A percentile compares a stretch with the other conserved stretches of the same genome.
These are phyloP conservation scores for Callionymus lyra DNA, from an alignment of 2,113 vertebrate genomes.

Conservation along the genomic window DNA sequence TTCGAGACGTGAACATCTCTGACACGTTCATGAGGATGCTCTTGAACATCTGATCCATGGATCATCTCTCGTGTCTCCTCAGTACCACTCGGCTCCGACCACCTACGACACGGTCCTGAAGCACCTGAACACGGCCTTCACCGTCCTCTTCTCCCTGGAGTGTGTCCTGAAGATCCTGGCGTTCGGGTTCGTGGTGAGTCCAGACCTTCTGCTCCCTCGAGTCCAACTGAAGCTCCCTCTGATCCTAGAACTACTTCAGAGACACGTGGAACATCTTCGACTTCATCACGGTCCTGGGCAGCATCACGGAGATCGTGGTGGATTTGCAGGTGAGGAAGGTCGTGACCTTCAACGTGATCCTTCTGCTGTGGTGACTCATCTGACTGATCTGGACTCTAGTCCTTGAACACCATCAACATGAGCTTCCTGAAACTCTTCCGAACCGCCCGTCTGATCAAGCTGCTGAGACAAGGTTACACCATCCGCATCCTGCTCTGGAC, in stretches of 20 bases:
- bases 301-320: constrained; percentile 92
- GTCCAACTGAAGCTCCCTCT: neutral
- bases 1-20: too few relatives aligned
- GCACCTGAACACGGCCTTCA: constrained; percentile 94
- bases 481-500: constrained; percentile 98
- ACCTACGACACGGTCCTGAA: constrained; percentile 89
- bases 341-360: neutral
- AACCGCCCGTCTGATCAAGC: constrained; percentile 90
- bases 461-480: constrained; percentile 94
- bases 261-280: constrained; percentile 99
- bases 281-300: constrained; percentile 96
- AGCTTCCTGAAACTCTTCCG: constrained; percentile 97
- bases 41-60: too few relatives aligned
- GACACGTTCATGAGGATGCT: too few relatives aligned
- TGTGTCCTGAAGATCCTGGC: constrained; percentile 94
- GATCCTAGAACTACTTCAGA: constrained; percentile 91
- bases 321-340: constrained; percentile 63
- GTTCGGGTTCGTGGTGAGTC: constrained; percentile 86
- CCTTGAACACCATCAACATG: constrained; percentile 94
- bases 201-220: neutral
- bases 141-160: constrained; percentile 94
- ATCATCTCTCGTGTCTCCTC: too few relatives aligned
- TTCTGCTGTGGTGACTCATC: too few relatives aligned
- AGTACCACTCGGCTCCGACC: constrained; percentile 92
- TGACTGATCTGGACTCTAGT: constrained; percentile 28